Conservation (phyloP, 53 echinoderm and acorn worm genomes). For the Arbacia lixula region DNA sequence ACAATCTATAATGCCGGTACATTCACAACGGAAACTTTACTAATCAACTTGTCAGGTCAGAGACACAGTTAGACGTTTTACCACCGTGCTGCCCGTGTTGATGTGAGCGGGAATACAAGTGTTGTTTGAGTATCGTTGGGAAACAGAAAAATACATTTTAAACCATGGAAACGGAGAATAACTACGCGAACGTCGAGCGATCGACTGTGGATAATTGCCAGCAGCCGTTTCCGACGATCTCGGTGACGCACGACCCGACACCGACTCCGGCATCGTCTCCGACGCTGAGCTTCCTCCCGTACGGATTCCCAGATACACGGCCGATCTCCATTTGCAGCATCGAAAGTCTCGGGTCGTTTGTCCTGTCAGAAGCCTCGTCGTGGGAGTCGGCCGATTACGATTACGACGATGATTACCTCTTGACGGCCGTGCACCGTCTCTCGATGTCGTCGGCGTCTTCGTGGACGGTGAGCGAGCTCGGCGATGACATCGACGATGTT, state of each 20-base stretch:
- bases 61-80: too few relatives aligned
- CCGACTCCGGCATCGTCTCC: background rate
- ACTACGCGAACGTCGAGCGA: too few relatives aligned
- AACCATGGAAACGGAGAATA: too few relatives aligned
- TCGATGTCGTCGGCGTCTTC: constrained; percentile 53
- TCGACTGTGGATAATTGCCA: too few relatives aligned
- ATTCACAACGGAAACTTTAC: too few relatives aligned
- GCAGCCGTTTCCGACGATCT: background rate
- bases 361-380: constrained; percentile 33
- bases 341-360: constrained; percentile 20
- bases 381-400: constrained; percentile 32
- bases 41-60: too few relatives aligned
- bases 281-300: background rate
- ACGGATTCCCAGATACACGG: background rate
- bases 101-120: too few relatives aligned
- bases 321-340: constrained; percentile 34
- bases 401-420: constrained; percentile 1
- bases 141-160: too few relatives aligned
- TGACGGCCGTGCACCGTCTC: constrained; percentile 15
- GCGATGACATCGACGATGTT: constrained; percentile 9
- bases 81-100: too few relatives aligned
- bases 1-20: too few relatives aligned
- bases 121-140: too few relatives aligned
- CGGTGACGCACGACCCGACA: background rate
- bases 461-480: constrained; percentile 49